phyloP scores from a whole-genome alignment of 2,113 vertebrate genomes.

The Bos javanicus region DNA sequence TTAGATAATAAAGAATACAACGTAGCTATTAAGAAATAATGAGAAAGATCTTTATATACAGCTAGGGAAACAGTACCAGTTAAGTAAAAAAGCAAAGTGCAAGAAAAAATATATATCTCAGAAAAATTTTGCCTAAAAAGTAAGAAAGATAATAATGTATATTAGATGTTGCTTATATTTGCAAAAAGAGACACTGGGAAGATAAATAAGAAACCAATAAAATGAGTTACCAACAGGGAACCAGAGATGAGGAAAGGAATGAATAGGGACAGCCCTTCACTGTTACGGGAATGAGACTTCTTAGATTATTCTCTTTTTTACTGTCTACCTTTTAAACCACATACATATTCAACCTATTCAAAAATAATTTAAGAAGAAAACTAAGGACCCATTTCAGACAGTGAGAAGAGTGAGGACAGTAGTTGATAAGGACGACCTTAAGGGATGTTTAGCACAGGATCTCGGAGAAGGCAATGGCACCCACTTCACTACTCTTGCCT shows the following conservation, averaged over 20 bases:
- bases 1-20: not conserved
- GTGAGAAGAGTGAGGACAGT: not conserved
- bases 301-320: not conserved
- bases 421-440: not conserved
- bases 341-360: not conserved
- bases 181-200: not conserved
- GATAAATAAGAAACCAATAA: not conserved
- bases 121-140: not conserved
- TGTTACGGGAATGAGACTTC: not conserved
- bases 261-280: fast-evolving
- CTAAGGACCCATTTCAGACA: not conserved
- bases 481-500: too few species aligned
- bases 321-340: not conserved
- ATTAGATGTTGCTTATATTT: not conserved
- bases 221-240: not conserved
- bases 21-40: not conserved
- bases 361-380: not conserved
- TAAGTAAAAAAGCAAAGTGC: not conserved
- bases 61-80: not conserved
- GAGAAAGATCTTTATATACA: not conserved
- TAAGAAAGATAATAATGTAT: not conserved
- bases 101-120: not conserved
- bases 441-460: not conserved
- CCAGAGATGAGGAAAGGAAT: not conserved
- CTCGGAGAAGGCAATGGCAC: not conserved